Base-by-base conservation (phyloP, 1,140 invertebrate genomes). In the Magallana gigas region DNA sequence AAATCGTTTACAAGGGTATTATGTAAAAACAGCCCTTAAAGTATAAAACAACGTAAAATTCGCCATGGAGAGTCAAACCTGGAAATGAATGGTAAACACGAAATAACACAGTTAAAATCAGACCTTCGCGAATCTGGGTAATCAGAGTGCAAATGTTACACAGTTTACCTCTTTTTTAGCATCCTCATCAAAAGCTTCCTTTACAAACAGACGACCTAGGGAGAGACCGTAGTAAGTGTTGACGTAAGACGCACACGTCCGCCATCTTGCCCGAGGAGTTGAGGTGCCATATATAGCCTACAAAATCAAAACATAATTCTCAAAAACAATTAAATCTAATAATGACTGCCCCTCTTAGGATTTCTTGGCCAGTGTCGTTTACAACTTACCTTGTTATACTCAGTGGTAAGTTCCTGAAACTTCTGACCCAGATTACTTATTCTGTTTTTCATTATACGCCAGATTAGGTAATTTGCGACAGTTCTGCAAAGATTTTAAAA, bases 121-220 rank as follows among this genome's bases (percentile, higher is more conserved):
- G 36, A 48, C 36, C 36, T 48, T 48, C 36, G 36, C 36, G 36
- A 48, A 48, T 4, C 36, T 48, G 0, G 36, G 36, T 48, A 4
- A 48, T 48, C 5, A 48, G 2, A 48, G 36, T 48, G 36, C 36
- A 48, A 48, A 48, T 48, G 36, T 48, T 0, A 48, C 36, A 48
- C 5, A 48, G 36, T 83, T 83, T 85, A 96, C 96, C 94, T 96
- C 95, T 0, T 96, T 95, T 94, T 98, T 98, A 0, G 97, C 96
- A 84, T 97, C 96, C 1, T 96, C 96, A 87, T 97, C 96, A 93
- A 98, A 98, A 1, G 97, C 96, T 94, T 98, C 97, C 2, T 97
- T 95, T 0, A 99, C 98, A 92, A 99, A 99, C 96, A 99, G 98
- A 1, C 98, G 97, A 0, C 98, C 98, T 6, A 99, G 96, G 0